These are phyloP conservation scores for Progne subis DNA, from an alignment of 2,113 vertebrate genomes.

Conservation along the genomic window DNA sequence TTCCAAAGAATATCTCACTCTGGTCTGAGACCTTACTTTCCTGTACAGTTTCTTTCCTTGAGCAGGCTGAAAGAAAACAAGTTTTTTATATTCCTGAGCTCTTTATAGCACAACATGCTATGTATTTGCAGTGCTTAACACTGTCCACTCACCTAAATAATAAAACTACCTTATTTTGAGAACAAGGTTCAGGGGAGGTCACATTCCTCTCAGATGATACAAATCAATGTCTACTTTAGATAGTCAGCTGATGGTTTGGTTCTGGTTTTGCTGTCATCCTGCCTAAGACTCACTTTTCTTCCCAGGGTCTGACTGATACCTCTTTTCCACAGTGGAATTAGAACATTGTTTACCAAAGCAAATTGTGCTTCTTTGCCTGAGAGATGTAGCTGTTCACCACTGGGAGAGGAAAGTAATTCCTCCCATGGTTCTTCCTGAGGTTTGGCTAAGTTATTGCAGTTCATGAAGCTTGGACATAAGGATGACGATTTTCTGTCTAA, in stretches of 20 bases:
- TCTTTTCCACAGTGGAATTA: background rate
- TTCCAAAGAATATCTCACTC: background rate
- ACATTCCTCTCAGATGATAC: background rate
- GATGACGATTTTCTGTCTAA: background rate
- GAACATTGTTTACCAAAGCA: background rate
- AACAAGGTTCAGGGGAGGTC: background rate
- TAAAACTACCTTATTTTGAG: background rate
- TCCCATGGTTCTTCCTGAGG: background rate
- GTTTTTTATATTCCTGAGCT: background rate
- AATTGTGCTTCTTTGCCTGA: background rate
- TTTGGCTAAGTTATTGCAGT: background rate
- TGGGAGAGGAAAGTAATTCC: background rate
- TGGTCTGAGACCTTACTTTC: background rate
- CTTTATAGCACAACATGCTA: background rate
- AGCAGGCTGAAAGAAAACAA: background rate
- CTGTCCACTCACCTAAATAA: background rate
- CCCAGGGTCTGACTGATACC: background rate
- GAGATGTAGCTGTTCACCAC: background rate
- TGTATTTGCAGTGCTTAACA: background rate
- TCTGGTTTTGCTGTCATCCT: background rate
- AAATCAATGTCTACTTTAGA: background rate
- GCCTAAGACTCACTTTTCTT: background rate
- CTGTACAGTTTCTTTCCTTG: background rate
- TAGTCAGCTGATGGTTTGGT: background rate
- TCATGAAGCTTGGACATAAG: background rate